Evolutionary conservation across 2,113 vertebrate genomes (phyloP).

Genomic region (Acrocephalus arundinaceus): DNA sequence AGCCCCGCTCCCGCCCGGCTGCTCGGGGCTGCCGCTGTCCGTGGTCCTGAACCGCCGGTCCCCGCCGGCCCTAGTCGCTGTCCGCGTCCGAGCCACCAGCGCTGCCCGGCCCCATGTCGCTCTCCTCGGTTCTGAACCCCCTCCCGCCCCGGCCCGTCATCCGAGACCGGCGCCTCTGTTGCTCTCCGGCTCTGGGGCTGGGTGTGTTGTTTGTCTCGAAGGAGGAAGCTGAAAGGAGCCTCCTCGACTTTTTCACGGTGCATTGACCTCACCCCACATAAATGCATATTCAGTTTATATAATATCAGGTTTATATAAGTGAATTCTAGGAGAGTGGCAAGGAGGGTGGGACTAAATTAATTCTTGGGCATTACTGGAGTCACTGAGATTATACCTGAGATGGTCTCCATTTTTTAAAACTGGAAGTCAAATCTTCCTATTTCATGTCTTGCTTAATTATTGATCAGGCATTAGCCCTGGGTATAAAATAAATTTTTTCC

Average conservation of each 20-base stretch:
- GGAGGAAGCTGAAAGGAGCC: background rate
- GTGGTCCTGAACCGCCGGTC: background rate
- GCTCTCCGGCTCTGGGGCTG: background rate
- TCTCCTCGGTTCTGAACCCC: background rate
- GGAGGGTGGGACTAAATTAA: background rate
- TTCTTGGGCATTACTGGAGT: background rate
- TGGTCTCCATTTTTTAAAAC: background rate
- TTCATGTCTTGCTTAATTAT: background rate
- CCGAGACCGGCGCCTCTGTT: background rate
- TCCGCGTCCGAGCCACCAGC: background rate
- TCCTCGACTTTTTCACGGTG: background rate
- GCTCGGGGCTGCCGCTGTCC: background rate
- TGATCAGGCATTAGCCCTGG: background rate
- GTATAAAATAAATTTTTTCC: background rate
- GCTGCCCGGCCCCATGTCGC: background rate
- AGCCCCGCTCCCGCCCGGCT: background rate
- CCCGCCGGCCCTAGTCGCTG: background rate
- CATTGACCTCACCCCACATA: background rate
- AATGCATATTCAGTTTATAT: slow-evolving; percentile 12
- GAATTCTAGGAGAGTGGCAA: background rate
- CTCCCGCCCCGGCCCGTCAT: background rate
- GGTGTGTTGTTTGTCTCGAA: background rate
- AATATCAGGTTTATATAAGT: slow-evolving; percentile 23
- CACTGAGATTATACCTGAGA: background rate
- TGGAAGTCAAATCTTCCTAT: background rate